Conservation (phyloP, 2,113 vertebrate genomes). For the Colossoma macropomum region DNA sequence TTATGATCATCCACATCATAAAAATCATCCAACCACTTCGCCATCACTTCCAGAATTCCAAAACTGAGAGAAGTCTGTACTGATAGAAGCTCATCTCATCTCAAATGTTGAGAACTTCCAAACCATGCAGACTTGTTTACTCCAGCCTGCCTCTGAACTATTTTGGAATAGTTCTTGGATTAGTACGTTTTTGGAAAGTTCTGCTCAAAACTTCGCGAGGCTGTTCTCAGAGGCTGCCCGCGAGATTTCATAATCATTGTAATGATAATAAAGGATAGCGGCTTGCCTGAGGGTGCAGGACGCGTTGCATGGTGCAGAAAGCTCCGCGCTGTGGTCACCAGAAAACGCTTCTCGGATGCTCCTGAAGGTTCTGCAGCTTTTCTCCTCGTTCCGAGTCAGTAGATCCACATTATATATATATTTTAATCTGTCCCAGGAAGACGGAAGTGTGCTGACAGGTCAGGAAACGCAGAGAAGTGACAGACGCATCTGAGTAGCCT, state of each 20-base stretch:
- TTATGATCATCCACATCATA: too few species aligned
- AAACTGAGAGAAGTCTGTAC: too few species aligned
- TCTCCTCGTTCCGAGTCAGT: background rate
- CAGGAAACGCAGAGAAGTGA: background rate
- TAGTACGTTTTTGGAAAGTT: background rate
- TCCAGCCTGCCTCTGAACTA: too few species aligned
- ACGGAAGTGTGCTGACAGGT: background rate
- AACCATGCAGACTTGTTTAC: background rate
- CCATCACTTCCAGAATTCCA: too few species aligned
- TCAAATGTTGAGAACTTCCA: background rate
- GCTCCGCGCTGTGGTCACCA: slow-evolving; percentile 4
- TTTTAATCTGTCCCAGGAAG: too few species aligned
- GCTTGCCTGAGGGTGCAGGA: slow-evolving; percentile 50
- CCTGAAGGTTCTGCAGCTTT: background rate
- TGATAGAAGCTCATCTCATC: too few species aligned
- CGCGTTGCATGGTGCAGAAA: slow-evolving; percentile 43
- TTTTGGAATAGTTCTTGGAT: too few species aligned
- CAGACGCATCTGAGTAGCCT: background rate
- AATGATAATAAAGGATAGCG: background rate
- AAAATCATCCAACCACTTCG: too few species aligned
- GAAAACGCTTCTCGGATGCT: slow-evolving; percentile 31
- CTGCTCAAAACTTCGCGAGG: background rate
- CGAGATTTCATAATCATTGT: too few species aligned
- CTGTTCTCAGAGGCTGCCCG: background rate
- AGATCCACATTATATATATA: slow-evolving; percentile 4